Base-by-base conservation (phyloP, 2,797 vertebrate species). In the Discoglossus pictus region DNA sequence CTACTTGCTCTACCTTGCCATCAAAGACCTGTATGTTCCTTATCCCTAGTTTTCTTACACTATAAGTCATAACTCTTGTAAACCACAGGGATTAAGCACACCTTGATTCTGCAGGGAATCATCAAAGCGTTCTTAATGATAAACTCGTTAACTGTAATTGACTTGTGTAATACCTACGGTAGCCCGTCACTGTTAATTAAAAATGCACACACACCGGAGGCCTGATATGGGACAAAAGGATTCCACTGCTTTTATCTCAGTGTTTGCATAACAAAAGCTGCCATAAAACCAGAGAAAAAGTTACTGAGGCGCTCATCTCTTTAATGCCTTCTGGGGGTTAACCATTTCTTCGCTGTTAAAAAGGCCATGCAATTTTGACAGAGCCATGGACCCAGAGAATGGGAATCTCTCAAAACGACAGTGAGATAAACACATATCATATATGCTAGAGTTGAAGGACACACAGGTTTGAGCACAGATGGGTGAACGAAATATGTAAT, bases 131-230 rank as follows among this genome's bases (percentile, higher is more conserved):
- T 18, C 44, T 54, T 54, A 61, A 62, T 62, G 59, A 62, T 69
- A 62, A 62, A 69, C 58, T 61, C 15, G 50, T 48, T 63, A 50
- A 43, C 47, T 48, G 52, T 70, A 63, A 70, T 50, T 56, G 67
- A 63, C 60, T 62, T 38, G 48, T 16, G 46, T 56, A 63, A 56
- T 56, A 52, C 42, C 43, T 42, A 7, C 10, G 25, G 17, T 50
- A 63, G 51, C 50, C 20, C 59, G 24, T 54, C 51, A 17, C 18
- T 50, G 60, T 40, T 70, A 63, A 70, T 70, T 70, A 70, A 70
- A 62, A 47, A 16, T 44, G 31, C 6, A 23, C 25, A 23, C 25
- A 68, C 27, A 61, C 56, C 2, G 10, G 43, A 56, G 42, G 51
- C 52, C n/a, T 70, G 59, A 62, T 61, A 35, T 35, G 36, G 43